phyloP scores from a whole-genome alignment of 1,140 invertebrate genomes.

The Lasioglossum baleicum region DNA sequence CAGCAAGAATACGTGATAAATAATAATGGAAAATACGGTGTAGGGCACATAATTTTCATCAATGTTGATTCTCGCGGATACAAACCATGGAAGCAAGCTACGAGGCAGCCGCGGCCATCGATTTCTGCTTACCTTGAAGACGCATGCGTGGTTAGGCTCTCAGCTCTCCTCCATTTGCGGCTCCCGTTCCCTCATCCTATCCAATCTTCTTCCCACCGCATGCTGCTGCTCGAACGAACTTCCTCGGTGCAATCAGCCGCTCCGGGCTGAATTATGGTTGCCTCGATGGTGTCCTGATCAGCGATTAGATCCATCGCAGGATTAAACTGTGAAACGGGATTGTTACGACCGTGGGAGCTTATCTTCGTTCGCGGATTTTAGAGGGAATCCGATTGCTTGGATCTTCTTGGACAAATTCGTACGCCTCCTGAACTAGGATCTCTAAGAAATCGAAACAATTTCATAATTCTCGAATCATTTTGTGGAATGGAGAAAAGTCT shows the following conservation, averaged over 20 bases:
- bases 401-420: too few species aligned
- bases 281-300: neutral
- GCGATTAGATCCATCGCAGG: neutral
- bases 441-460: too few species aligned
- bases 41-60: neutral
- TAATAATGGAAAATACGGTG: too few species aligned
- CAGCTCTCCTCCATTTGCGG: slow-evolving; percentile 27
- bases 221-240: neutral
- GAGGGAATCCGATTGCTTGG: neutral
- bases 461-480: neutral
- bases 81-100: slow-evolving; percentile 7
- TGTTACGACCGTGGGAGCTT: neutral
- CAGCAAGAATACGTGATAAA: too few species aligned
- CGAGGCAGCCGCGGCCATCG: slow-evolving; percentile 64
- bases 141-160: slow-evolving; percentile 58
- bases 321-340: neutral
- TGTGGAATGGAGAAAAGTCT: neutral
- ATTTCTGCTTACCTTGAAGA: slow-evolving; percentile 60
- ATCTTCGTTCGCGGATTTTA: neutral
- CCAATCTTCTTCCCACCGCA: slow-evolving; percentile 6
- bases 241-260: neutral
- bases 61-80: neutral
- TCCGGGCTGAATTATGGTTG: neutral
- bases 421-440: too few species aligned
- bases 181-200: slow-evolving; percentile 19